Conservation (phyloP, 1,140 invertebrate genomes). For the Trichonephila inaurata region DNA sequence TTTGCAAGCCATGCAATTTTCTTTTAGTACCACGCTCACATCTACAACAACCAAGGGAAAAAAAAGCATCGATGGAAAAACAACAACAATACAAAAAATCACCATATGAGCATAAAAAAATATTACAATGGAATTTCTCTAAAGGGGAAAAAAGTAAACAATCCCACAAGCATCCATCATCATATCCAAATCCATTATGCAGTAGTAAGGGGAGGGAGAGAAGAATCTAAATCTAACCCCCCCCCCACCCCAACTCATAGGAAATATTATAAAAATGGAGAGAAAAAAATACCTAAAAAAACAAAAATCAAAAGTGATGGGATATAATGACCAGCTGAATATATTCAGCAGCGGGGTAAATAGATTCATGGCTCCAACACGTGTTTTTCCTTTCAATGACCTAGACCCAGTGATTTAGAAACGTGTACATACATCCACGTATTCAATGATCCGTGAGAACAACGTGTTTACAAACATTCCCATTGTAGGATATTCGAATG, state of each 20-base stretch:
- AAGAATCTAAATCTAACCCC: neutral
- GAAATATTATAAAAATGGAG: neutral
- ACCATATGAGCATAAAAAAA: no score
- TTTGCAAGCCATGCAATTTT: no score
- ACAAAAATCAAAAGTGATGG: neutral
- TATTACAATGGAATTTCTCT: no score
- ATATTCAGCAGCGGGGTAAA: neutral
- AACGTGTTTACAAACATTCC: slow-evolving; percentile 45
- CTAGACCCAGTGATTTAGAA: slow-evolving; percentile 49
- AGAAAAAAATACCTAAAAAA: neutral
- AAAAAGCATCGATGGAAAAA: no score
- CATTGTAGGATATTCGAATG: neutral
- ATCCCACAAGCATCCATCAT: neutral
- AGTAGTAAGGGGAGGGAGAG: neutral
- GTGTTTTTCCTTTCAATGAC: slow-evolving; percentile 13
- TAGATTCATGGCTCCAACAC: neutral
- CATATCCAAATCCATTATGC: neutral
- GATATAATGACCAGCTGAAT: neutral
- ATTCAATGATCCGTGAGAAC: slow-evolving; percentile 37
- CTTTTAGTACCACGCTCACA: no score
- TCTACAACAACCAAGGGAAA: no score
- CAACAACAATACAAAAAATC: no score
- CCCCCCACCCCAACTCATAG: neutral
- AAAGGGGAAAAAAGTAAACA: no score
- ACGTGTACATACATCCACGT: slow-evolving; percentile 23